Base-by-base conservation (phyloP, 2,797 vertebrate species). In the Chaenodraco wilsoni region DNA sequence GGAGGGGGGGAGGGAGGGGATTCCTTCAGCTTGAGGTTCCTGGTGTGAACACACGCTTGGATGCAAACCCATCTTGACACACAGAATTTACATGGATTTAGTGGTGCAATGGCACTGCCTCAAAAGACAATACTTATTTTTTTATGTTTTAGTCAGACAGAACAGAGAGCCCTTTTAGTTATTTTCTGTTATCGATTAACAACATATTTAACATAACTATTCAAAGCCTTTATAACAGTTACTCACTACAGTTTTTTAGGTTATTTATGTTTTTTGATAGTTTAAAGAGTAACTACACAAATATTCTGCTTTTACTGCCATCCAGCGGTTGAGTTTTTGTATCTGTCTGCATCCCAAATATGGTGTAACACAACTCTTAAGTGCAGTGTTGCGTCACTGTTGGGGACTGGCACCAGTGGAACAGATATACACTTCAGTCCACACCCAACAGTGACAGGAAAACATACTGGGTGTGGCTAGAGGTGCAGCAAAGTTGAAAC, bases 51-150 rank as follows among this genome's bases (percentile, higher is more conserved):
- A 91, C 75, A 90, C 78, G 69, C 80, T 89, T 92, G 82, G 91
- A 73, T 86, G 82, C 86, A 92, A 92, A 91, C 90, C 88, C 85
- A 92, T 84, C 54, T 90, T 66, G 83, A 90, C 94, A 94, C 93
- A 94, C 90, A 91, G 85, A 87, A 82, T 92, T 94, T 96, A 96
- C 96, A 96, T 96, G 95, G 95, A 95, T 95, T 92, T 91, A 95
- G 95, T 96, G 96, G 96, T 97, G 96, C 95, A 96, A 97, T 96
- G 96, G 93, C 88, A 89, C 88, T 85, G 88, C 88, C 93, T 90
- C 86, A 79, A 76, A 76, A 56, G 71, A 79, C 64, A 60, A 69
- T 68, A 75, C 70, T 43, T 70, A 16, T 74, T 72, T 62, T 78
- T 78, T 58, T 63, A 74, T 37, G 33, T 9, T 74, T 89, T 74